Evolutionary conservation across 2,113 vertebrate genomes (phyloP).

Genomic region (Neodon shergylaensis): DNA sequence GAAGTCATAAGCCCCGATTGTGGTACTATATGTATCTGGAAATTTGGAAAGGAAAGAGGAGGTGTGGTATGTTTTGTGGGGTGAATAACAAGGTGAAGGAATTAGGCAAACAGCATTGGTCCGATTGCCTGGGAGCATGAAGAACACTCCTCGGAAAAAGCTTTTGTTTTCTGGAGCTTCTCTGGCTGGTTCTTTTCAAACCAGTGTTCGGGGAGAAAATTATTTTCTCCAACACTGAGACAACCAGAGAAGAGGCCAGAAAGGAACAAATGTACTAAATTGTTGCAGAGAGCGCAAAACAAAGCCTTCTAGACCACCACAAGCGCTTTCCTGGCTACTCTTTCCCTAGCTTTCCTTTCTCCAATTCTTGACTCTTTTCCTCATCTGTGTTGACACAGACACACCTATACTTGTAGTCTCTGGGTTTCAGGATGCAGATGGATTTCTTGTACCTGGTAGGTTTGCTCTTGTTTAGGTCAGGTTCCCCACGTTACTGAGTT

Average conservation of each 20-base stretch:
- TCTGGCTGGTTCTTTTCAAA: not conserved
- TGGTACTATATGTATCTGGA: not conserved
- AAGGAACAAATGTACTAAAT: not conserved
- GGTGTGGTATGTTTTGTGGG: not conserved
- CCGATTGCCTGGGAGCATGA: not conserved
- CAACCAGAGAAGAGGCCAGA: not conserved
- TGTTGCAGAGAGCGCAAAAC: not conserved
- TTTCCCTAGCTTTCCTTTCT: not conserved
- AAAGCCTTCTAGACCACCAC: not conserved
- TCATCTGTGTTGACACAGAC: not conserved
- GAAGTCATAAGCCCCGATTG: not conserved
- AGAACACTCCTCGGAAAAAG: not conserved
- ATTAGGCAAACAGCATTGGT: not conserved
- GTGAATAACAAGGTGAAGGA: not conserved
- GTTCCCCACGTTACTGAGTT: not conserved
- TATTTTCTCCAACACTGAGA: slow-evolving; percentile 3
- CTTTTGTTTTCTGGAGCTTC: not conserved
- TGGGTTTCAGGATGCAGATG: not conserved
- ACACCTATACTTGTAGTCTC: not conserved
- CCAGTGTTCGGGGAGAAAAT: not conserved
- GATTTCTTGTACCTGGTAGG: not conserved
- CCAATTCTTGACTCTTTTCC: not conserved
- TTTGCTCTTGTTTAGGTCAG: not conserved
- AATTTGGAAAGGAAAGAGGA: not conserved
- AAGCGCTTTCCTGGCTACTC: not conserved